Base-by-base conservation (phyloP, 64 coral and sea anemone species). In the Hydrozoanthus tunicans region DNA sequence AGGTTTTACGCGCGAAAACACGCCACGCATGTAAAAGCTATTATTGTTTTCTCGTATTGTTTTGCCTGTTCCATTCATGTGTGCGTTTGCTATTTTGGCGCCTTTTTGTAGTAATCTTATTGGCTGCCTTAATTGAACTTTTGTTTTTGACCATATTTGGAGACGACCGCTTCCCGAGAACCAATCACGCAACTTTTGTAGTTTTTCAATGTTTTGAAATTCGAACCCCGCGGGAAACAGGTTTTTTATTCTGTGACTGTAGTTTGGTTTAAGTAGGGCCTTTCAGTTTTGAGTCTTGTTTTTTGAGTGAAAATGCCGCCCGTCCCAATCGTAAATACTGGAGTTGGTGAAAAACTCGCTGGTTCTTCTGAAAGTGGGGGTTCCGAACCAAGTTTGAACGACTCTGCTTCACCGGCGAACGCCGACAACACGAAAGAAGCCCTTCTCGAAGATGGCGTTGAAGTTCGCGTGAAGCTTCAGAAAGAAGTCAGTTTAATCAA, bases 401-500 rank as follows among this genome's bases (percentile, higher is more conserved):
- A 88, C 54, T 88, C 83, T 0, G 83, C 55, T 56, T 17, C 68
- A 14, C 74, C 83, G 58, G n/a, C 20, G 62, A 43, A 43, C 51
- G 53, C 73, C 9, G 74, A 79, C 59, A 77, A 70, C 43, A 90
- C 73, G 5, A 80, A 90, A 10, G 89, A 79, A 6, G 89, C 77
- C 5, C 73, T 90, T 11, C 77, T 90, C 57, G 89, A 77, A 66
- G 59, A 79, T 90, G 73, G 77, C 64, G 89, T 86, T 10, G 79
- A 81, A 26, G 79, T 81, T 81, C 79, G 79, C 11, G 53, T 72
- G 64, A 86, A 72, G 5, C 79, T 91, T n/a, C 80, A 91, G 64
- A 78, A 79, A 63, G 77, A 91, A 80, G 89, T 91, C 13, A 77
- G 81, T 26, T 86, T 90, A 1, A 13, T 93, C 51, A 92, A 91